Evolutionary conservation across 2,113 vertebrate genomes (phyloP).

Genomic region (Dascyllus trimaculatus): DNA sequence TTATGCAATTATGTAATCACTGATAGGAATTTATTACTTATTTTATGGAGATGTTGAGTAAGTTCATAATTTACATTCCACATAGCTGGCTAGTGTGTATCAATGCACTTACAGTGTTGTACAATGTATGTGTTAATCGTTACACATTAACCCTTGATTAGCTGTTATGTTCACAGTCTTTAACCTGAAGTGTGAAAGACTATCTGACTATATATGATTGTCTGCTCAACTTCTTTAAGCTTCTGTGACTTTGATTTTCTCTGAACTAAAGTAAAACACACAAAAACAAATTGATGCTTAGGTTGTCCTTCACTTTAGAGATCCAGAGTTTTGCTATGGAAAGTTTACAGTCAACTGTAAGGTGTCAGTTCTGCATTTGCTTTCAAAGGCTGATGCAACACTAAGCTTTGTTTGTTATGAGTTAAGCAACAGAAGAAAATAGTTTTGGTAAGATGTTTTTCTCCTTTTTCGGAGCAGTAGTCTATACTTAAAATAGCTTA

Average conservation of each 20-base stretch:
- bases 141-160: background rate
- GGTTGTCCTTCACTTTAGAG: too few relatives aligned
- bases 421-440: background rate
- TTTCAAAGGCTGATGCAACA: background rate
- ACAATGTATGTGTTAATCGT: background rate
- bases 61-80: conserved; percentile 11
- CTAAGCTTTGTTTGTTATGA: background rate
- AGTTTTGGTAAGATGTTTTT: background rate
- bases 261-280: background rate
- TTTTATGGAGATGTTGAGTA: background rate
- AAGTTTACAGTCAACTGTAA: background rate
- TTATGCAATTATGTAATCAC: conserved; percentile 32
- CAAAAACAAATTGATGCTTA: background rate
- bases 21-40: conserved; percentile 32
- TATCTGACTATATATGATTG: background rate
- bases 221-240: background rate
- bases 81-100: background rate
- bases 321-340: background rate
- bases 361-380: conserved; percentile 7
- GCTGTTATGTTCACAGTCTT: background rate
- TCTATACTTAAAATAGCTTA: conserved; percentile 40
- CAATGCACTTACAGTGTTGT: background rate
- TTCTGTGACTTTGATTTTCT: background rate
- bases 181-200: background rate
- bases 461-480: background rate